Evolutionary conservation across 1,140 invertebrate species (phyloP).

Genomic region (Formica exsecta): DNA sequence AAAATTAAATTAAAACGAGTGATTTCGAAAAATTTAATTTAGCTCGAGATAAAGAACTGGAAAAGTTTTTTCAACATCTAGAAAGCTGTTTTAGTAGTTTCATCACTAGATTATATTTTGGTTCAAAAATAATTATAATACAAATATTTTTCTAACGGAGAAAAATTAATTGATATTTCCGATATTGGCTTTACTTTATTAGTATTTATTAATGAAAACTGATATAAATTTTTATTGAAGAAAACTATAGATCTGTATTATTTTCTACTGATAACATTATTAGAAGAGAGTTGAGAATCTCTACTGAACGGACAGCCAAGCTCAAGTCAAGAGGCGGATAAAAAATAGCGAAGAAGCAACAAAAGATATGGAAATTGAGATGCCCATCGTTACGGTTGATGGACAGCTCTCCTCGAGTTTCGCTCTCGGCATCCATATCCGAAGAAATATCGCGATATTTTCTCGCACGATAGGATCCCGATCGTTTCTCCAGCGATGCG

Average conservation of each 20-base stretch:
- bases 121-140: not conserved
- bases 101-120: not conserved
- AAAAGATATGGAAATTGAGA: slow-evolving; percentile 46
- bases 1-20: slow-evolving; percentile 22
- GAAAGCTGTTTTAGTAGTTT: not conserved
- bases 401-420: slow-evolving; percentile 4
- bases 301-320: not conserved
- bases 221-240: slow-evolving; percentile 4
- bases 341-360: slow-evolving; percentile 47
- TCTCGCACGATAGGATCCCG: slow-evolving; percentile 16
- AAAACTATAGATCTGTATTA: not conserved
- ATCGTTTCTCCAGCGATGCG: not conserved
- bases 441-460: slow-evolving; percentile 37
- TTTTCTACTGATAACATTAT: not conserved
- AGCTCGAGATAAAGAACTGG: not conserved
- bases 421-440: not conserved
- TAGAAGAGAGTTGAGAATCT: not conserved
- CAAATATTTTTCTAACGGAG: not conserved
- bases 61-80: not conserved
- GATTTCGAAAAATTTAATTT: slow-evolving; percentile 5
- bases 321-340: slow-evolving; percentile 8
- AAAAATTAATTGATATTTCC: not conserved
- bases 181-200: not conserved
- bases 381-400: slow-evolving; percentile 10
- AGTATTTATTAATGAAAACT: not conserved